These are phyloP conservation scores for Oreochromis grahami DNA, from an alignment of 2,797 vertebrate species.

Conservation along the genomic window DNA sequence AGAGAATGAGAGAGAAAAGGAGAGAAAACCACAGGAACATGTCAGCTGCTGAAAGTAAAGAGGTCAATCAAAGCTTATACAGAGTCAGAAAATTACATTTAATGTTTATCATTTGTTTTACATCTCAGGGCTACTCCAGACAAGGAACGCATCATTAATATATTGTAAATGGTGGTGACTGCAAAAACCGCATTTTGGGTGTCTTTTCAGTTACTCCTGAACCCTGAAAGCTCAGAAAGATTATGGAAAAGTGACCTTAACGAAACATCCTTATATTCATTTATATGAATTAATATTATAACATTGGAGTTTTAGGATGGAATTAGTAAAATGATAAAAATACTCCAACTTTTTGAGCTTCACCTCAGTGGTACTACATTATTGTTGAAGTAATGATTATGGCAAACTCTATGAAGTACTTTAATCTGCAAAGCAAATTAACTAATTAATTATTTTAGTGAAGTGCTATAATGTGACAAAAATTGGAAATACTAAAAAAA, in stretches of 20 bases:
- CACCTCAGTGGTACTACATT: fast-evolving
- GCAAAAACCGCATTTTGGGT: neutral
- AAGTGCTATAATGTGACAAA: neutral
- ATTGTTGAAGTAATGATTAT: fast-evolving
- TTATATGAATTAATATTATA: neutral
- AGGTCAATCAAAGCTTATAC: neutral
- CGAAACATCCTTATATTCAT: neutral
- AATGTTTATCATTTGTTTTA: neutral
- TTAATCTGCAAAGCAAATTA: neutral
- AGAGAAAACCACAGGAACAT: neutral
- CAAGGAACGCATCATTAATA: neutral
- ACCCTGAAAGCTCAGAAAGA: fast-evolving
- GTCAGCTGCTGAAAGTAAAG: neutral
- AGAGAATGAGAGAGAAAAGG: neutral
- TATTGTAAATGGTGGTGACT: fast-evolving
- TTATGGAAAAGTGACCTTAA: neutral
- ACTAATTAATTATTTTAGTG: neutral
- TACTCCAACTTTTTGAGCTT: fast-evolving
- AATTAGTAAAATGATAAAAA: neutral
- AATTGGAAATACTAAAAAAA: fast-evolving
- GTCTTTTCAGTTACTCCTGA: neutral
- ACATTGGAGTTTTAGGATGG: fast-evolving
- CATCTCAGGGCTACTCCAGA: fast-evolving
- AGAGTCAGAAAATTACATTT: neutral
- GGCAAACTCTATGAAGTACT: fast-evolving